These are phyloP conservation scores for Rousettus madagascariensis DNA, from an alignment of 2,797 vertebrate genomes.

Conservation along the genomic window DNA sequence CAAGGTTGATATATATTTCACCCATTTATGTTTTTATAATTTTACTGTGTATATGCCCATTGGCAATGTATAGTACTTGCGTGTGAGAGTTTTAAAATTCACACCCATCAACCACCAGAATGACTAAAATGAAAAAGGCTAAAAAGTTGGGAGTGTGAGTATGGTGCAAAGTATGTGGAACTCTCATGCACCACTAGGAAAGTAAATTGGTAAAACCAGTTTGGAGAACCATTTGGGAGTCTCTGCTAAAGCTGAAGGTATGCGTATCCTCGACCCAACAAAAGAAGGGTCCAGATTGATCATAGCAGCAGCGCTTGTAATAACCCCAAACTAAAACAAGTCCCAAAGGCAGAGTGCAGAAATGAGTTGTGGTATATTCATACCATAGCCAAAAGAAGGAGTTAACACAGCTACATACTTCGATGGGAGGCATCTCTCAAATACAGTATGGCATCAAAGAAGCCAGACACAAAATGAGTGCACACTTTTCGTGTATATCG, in stretches of 20 bases:
- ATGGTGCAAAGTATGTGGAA: neutral
- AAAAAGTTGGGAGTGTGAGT: neutral
- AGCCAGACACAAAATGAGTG: neutral
- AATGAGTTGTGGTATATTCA: neutral
- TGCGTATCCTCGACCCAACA: neutral
- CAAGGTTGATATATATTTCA: neutral
- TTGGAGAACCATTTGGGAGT: neutral
- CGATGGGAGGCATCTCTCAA: neutral
- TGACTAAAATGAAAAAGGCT: neutral
- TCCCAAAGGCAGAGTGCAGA: neutral
- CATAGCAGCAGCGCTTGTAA: neutral
- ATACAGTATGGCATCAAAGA: neutral
- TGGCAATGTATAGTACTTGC: neutral
- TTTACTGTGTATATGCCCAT: neutral
- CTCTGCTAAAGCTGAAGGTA: neutral
- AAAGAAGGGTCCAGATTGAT: neutral
- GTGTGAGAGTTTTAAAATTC: neutral
- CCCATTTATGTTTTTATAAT: neutral
- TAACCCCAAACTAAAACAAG: neutral
- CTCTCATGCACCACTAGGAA: neutral
- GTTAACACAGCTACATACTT: neutral
- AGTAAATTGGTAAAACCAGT: neutral
- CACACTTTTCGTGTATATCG: too few relatives aligned
- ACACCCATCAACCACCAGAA: neutral
- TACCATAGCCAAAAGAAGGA: neutral